Base-by-base conservation (phyloP, 2,797 vertebrate species). In the Sebastes diaconus region DNA sequence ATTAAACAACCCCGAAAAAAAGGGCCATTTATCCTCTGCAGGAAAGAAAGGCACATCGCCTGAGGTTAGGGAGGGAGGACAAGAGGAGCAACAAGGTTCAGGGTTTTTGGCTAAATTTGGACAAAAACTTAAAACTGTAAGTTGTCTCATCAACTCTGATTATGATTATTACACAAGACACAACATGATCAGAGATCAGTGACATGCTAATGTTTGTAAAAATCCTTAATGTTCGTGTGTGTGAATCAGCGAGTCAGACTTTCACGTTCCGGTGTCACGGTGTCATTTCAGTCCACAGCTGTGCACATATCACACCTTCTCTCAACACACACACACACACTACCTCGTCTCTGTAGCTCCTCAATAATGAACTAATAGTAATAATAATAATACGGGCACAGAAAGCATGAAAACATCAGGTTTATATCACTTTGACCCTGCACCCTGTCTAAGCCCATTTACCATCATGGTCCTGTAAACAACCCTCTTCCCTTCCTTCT, bases 401-500 rank as follows among this genome's bases (percentile, higher is more conserved):
- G 42, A 55, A 66, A 57, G 58, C 30, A 88, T 14, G 42, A 65
- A 66, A 54, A 55, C 34, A 88, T 14, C 70, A 73, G 79, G 81
- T 89, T 88, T 81, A 8, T 83, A 89, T 90, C 84, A 69, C 73
- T 75, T 74, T 84, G 84, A 88, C 87, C 86, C 83, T 61, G 72
- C 66, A 73, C 83, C 64, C 61, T 34, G 64, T 70, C 63, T 61
- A 68, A 77, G 11, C 34, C 77, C 87, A 75, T 85, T 88, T 83
- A 77, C 79, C 71, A 68, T 60, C 54, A 86, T 64, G 85, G 72
- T 86, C 75, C 10, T 78, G 81, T 91, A 93, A 92, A 91, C 90
- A 92, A 81, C 77, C 54, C 61, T 69, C 77, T 78, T 81, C 79
- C 83, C 60, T 74, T 83, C 75, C 63, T 80, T 79, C 80, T 86